A percentile compares a stretch with the other conserved stretches of the same genome.
Evolutionary conservation across 2,113 vertebrate genomes (phyloP).

Genomic region (Nestor notabilis): DNA sequence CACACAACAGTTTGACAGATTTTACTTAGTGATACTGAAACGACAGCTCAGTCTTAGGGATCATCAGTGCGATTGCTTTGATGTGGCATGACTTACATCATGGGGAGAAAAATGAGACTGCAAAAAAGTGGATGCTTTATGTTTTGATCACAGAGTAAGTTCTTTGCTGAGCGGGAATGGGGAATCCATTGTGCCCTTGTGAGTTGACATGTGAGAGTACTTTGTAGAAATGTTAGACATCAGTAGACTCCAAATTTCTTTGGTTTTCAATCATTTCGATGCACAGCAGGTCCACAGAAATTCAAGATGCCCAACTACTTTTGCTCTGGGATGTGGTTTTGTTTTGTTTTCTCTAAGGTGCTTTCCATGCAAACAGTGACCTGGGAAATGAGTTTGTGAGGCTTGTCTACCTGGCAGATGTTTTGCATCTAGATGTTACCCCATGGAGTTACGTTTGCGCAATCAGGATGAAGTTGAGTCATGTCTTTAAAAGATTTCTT

Average conservation of each 20-base stretch:
- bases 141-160: background rate
- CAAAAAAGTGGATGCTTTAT: background rate
- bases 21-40: background rate
- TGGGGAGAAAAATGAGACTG: background rate
- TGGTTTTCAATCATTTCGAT: background rate
- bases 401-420: background rate
- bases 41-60: background rate
- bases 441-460: background rate
- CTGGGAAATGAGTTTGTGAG: background rate
- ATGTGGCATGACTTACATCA: background rate
- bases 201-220: background rate
- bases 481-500: background rate
- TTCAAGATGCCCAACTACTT: background rate
- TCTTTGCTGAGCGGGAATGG: background rate
- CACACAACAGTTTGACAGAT: background rate
- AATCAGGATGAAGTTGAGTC: background rate
- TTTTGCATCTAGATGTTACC: background rate
- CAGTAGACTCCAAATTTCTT: accelerated
- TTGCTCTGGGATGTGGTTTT: background rate
- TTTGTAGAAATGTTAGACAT: background rate
- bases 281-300: background rate
- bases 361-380: accelerated
- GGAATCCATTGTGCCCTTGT: background rate
- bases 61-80: background rate
- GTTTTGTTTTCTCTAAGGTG: background rate